Conservation (phyloP, 2,888 invertebrate genomes). For the Tuberolachnus salignus region DNA sequence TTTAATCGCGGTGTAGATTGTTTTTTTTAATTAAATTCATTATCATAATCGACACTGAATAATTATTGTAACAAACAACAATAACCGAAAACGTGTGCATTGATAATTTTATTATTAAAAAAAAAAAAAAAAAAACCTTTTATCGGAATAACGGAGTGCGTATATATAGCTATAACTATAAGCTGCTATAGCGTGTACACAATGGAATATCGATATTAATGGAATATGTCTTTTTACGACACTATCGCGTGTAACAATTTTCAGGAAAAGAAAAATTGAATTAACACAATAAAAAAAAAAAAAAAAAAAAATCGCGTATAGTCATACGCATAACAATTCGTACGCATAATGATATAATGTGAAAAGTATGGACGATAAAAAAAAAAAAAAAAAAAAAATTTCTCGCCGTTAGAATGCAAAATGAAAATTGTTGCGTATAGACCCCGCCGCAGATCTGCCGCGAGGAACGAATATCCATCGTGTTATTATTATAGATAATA, state of each 20-base stretch:
- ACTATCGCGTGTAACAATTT: conserved; percentile 32
- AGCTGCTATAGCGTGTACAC: not conserved
- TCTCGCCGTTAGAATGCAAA: not conserved
- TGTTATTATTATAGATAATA: no score
- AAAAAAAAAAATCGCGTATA: conserved; percentile 2
- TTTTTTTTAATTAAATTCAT: not conserved
- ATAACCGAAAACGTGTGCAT: not conserved
- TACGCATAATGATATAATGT: not conserved
- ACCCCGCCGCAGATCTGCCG: not conserved
- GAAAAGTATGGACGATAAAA: no score
- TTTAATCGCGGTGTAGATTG: not conserved
- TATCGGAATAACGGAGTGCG: not conserved
- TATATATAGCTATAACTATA: no score
- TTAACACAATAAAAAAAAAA: conserved; percentile 6
- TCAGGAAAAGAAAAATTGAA: conserved; percentile 27
- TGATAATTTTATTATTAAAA: not conserved
- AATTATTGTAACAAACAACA: not conserved
- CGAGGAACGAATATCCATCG: no score
- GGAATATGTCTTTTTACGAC: conserved; percentile 4
- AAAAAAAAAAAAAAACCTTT: conserved; percentile 10
- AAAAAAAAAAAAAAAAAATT: conserved; percentile 6
- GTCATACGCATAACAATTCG: not conserved
- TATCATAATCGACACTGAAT: not conserved
- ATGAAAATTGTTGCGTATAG: not conserved
- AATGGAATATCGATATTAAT: not conserved